These are phyloP conservation scores for Bombylius major DNA, from an alignment of 2,888 invertebrate genomes.

Conservation along the genomic window DNA sequence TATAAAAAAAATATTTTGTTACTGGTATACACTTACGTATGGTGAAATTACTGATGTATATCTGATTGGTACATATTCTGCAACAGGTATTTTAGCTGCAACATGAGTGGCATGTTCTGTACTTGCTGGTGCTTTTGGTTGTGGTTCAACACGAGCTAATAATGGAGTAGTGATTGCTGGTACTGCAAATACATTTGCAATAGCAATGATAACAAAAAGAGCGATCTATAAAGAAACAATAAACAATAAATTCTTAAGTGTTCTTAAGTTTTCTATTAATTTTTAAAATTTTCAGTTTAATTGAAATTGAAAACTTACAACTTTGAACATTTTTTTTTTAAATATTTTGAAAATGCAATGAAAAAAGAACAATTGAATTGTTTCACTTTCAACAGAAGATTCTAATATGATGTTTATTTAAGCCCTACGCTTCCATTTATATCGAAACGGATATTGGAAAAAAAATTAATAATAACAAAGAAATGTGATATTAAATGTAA, in stretches of 20 bases:
- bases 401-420: constrained; percentile 1
- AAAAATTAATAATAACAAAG: too few relatives aligned
- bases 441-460: neutral
- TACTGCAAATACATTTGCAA: neutral
- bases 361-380: neutral
- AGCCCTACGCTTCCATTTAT: neutral
- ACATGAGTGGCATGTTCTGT: constrained; percentile 12
- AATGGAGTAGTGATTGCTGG: constrained; percentile 8
- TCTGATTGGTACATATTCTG: neutral
- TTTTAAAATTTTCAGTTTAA: too few relatives aligned
- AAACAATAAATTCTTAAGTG: too few relatives aligned
- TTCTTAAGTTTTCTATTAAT: too few relatives aligned
- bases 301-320: constrained; percentile 23
- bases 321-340: constrained; percentile 27
- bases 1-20: neutral
- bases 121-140: constrained; percentile 11
- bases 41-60: neutral
- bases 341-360: too few relatives aligned
- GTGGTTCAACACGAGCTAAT: constrained; percentile 6
- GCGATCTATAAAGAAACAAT: neutral
- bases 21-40: neutral
- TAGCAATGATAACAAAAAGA: constrained; percentile 2
- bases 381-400: neutral
- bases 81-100: constrained; percentile 9
- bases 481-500: too few relatives aligned